These are phyloP conservation scores for Aphaenogaster ashmeadi DNA, from an alignment of 1,140 invertebrate species.

Conservation along the genomic window DNA sequence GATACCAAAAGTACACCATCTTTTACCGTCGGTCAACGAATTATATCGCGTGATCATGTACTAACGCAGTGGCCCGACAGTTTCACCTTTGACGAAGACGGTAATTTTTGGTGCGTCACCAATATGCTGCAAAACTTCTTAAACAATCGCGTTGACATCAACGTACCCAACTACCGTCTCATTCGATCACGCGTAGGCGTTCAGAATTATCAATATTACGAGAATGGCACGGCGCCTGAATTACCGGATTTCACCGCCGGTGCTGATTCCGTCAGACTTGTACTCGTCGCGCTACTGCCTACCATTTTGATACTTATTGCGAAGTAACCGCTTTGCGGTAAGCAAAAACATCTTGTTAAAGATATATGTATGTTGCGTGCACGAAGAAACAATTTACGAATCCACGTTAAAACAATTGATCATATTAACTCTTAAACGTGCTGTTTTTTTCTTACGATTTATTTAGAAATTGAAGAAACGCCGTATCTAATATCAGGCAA, in stretches of 20 bases:
- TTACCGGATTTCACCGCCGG: conserved; percentile 80
- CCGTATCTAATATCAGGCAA: neutral
- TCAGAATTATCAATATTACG: conserved; percentile 90
- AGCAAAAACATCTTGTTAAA: neutral
- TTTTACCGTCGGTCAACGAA: conserved; percentile 86
- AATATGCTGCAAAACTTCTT: conserved; percentile 90
- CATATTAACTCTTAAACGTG: neutral
- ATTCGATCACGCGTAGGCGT: conserved; percentile 87
- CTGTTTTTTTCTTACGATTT: neutral
- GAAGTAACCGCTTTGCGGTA: conserved; percentile 42
- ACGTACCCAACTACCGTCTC: conserved; percentile 89
- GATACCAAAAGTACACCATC: conserved; percentile 86
- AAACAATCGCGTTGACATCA: conserved; percentile 86
- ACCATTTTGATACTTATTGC: conserved; percentile 44
- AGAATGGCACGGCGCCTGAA: conserved; percentile 81
- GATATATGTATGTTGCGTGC: neutral
- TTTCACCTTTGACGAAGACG: conserved; percentile 90
- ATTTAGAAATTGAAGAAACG: neutral
- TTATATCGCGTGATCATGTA: conserved; percentile 89
- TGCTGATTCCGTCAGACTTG: conserved; percentile 69
- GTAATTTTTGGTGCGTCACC: conserved; percentile 89
- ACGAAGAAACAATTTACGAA: neutral
- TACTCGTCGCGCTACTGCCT: conserved; percentile 2
- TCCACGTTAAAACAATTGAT: neutral
- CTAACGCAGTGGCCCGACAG: conserved; percentile 91